Base-by-base conservation (phyloP, 2,113 vertebrate species). In the Condylura cristata region DNA sequence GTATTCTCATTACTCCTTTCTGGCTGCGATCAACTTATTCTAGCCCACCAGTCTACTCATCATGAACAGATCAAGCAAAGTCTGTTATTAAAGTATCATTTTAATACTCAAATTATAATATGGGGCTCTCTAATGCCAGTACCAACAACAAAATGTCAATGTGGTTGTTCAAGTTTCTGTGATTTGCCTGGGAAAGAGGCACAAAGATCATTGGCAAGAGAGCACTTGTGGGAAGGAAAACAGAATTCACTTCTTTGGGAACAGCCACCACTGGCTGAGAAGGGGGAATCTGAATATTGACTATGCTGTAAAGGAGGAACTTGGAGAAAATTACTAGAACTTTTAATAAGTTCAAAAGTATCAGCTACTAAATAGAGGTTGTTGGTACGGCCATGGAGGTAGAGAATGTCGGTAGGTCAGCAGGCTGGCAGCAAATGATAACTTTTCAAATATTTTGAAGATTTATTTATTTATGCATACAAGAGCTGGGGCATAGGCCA, bases 171-270 rank as follows among this genome's bases (percentile, higher is more conserved):
- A 89, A 66, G 85, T 26, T 58, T 68, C 74, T 72, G 60, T 65
- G 63, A 86, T 37, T 91, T 89, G 94, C 17, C 56, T 83, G 58
- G 61, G 12, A 66, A 65, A 26, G 46, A 81, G 41, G n/a, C 48
- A 90, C 72, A 88, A n/a, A 30, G 79, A 56, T 70, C 74, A 86
- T 79, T 79, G 87, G 20, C 6, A 39, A 78, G 6, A 46, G 60
- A 92, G 80, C 46, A 6, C 39, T 76, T 11, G 12, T 75, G 41
- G 93, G 22, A 71, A 95, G 53, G 48, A 80, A 93, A 80, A 58
- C 16, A 60, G 56, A 86, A 85, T 17, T 22, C 63, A 44, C 5
- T 12, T 92, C 60, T 71, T 80, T 37, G 51, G 72, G 22, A 81
- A 44, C 20, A 68, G 34, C 74, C 63, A 76, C 22, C 24, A 6